These are phyloP conservation scores for Andinoacara biseriatus DNA, from an alignment of 2,113 vertebrate species.

Conservation along the genomic window DNA sequence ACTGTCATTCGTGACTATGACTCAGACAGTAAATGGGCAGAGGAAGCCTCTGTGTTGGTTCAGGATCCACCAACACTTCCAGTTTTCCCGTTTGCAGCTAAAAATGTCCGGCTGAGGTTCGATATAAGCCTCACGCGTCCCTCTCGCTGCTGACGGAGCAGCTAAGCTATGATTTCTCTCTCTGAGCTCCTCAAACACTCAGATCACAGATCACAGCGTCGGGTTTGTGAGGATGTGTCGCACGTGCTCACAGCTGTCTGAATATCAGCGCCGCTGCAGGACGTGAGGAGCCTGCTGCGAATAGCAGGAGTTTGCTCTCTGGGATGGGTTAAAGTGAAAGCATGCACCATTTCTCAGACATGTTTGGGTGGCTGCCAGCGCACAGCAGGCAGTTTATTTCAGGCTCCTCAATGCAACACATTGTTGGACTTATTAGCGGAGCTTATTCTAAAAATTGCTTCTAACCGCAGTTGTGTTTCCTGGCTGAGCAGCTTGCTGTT, in stretches of 20 bases:
- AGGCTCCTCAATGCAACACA: too few relatives aligned
- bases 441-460: too few relatives aligned
- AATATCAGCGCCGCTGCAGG: not conserved
- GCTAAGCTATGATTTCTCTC: not conserved
- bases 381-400: too few relatives aligned
- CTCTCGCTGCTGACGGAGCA: not conserved
- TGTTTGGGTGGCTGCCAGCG: too few relatives aligned
- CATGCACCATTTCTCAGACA: not conserved
- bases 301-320: not conserved
- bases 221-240: not conserved
- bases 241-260: not conserved
- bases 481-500: too few relatives aligned
- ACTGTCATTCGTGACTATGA: not conserved
- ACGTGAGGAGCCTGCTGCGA: not conserved
- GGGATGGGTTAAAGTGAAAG: not conserved
- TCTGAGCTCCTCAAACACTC: not conserved
- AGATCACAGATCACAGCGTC: not conserved
- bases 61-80: not conserved
- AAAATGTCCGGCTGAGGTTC: not conserved
- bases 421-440: too few relatives aligned
- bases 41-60: not conserved
- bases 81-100: not conserved
- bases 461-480: too few relatives aligned
- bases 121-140: accelerated
- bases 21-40: not conserved